Percentiles rank a stretch among this genome's conserved stretches.
phyloP scores from a whole-genome alignment of 2,113 vertebrate genomes.

The Neogale vison region DNA sequence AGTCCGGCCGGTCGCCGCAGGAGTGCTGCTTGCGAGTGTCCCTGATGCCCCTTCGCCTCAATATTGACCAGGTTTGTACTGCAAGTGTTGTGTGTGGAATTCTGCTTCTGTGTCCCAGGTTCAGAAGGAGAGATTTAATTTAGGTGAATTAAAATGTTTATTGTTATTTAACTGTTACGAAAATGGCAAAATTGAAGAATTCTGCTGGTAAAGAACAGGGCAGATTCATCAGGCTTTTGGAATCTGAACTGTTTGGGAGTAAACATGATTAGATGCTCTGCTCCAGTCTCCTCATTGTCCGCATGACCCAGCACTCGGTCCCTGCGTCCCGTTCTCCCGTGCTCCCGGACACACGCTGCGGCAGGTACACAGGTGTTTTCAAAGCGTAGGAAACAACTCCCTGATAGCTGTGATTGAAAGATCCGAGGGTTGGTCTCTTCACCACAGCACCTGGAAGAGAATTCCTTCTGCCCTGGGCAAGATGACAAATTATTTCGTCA shows the following conservation, averaged over 20 bases:
- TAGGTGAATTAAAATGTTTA: background rate
- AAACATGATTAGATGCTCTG: accelerated
- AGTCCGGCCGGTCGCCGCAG: conserved; percentile 93
- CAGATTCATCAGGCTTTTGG: background rate
- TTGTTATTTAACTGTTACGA: background rate
- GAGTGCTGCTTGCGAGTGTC: conserved; percentile 97
- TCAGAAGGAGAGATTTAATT: background rate
- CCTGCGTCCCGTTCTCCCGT: accelerated
- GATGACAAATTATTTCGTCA: background rate
- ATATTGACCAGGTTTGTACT: conserved; percentile 95
- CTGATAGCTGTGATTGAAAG: background rate
- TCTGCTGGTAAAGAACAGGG: background rate
- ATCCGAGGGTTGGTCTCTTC: background rate
- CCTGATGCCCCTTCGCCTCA: conserved; percentile 97
- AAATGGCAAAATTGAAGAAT: background rate
- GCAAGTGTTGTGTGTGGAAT: accelerated
- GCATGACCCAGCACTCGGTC: accelerated
- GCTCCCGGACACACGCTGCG: accelerated
- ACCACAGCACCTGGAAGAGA: background rate
- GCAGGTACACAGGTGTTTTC: background rate
- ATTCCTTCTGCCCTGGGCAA: background rate
- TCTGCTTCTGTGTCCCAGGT: accelerated
- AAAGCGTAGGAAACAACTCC: background rate
- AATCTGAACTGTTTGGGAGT: background rate
- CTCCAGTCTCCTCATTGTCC: background rate